These are phyloP conservation scores for Cephus spinipes DNA, from an alignment of 2,888 invertebrate species.

Conservation along the genomic window DNA sequence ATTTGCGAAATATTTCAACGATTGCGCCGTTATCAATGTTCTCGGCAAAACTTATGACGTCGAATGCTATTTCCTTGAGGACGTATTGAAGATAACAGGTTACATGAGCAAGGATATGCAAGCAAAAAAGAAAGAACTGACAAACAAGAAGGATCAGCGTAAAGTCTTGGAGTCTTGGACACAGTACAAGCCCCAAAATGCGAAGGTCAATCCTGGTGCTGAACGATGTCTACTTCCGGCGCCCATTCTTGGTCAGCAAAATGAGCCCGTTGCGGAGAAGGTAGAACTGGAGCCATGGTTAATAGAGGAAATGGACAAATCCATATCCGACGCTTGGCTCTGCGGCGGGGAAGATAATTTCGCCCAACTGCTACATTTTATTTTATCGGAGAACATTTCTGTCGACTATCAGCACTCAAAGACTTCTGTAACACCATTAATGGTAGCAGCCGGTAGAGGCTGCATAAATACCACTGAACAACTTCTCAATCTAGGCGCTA, in stretches of 20 bases:
- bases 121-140: slow-evolving; percentile 52
- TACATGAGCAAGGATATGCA: slow-evolving; percentile 71
- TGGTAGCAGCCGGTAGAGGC: slow-evolving; percentile 83
- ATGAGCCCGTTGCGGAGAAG: slow-evolving; percentile 64
- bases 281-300: slow-evolving; percentile 69
- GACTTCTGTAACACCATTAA: slow-evolving; percentile 78
- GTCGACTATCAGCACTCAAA: slow-evolving; percentile 78
- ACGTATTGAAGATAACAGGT: slow-evolving; percentile 75
- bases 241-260: slow-evolving; percentile 57
- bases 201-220: slow-evolving; percentile 26
- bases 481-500: slow-evolving; percentile 77
- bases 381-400: slow-evolving; percentile 82
- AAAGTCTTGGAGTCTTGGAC: slow-evolving; percentile 65
- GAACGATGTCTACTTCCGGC: slow-evolving; percentile 46
- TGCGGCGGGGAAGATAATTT: slow-evolving; percentile 75
- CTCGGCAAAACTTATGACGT: slow-evolving; percentile 83
- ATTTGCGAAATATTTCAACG: slow-evolving; percentile 86
- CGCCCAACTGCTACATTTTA: slow-evolving; percentile 81
- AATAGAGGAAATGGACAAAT: slow-evolving; percentile 76
- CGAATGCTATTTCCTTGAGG: slow-evolving; percentile 82
- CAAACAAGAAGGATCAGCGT: slow-evolving; percentile 60
- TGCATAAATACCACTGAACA: slow-evolving; percentile 76
- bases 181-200: slow-evolving; percentile 46
- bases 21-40: slow-evolving; percentile 81
- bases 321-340: slow-evolving; percentile 73